Conservation (phyloP, 2,888 invertebrate genomes). For the Neoitamus cyanurus region DNA sequence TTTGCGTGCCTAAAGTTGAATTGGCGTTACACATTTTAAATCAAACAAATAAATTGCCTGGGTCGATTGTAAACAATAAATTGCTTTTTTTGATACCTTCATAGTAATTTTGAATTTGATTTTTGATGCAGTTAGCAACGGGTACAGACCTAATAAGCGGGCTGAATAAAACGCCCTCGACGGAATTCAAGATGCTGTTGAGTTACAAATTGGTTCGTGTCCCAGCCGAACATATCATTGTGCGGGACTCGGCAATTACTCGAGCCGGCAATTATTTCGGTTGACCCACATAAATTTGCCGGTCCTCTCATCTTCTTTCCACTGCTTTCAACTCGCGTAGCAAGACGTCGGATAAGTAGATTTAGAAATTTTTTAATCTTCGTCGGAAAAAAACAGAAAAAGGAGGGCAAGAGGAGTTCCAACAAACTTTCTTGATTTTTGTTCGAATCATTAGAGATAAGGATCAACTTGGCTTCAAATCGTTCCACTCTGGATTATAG, state of each 20-base stretch:
- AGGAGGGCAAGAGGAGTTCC: slow-evolving; percentile 1
- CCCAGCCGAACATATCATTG: background rate
- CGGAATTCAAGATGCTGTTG: too few relatives aligned
- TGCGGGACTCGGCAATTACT: background rate
- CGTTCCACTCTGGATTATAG: slow-evolving; percentile 43
- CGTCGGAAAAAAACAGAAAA: background rate
- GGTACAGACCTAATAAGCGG: too few relatives aligned
- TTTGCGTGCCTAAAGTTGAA: too few relatives aligned
- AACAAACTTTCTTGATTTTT: slow-evolving; percentile 36
- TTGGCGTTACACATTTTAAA: too few relatives aligned
- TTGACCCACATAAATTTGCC: background rate
- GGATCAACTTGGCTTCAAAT: slow-evolving; percentile 63
- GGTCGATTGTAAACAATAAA: too few relatives aligned
- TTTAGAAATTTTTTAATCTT: slow-evolving; percentile 41
- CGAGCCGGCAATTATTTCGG: background rate
- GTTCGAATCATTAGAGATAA: slow-evolving; percentile 62
- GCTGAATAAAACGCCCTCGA: too few relatives aligned
- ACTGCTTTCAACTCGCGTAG: background rate
- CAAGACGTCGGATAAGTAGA: background rate
- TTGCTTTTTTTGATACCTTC: too few relatives aligned
- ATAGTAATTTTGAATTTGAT: too few relatives aligned
- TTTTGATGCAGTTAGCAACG: too few relatives aligned
- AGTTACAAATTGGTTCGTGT: background rate
- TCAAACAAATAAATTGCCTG: too few relatives aligned
- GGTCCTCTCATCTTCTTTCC: background rate